phyloP scores from a whole-genome alignment of 2,113 vertebrate genomes.

The Tragelaphus strepsiceros region DNA sequence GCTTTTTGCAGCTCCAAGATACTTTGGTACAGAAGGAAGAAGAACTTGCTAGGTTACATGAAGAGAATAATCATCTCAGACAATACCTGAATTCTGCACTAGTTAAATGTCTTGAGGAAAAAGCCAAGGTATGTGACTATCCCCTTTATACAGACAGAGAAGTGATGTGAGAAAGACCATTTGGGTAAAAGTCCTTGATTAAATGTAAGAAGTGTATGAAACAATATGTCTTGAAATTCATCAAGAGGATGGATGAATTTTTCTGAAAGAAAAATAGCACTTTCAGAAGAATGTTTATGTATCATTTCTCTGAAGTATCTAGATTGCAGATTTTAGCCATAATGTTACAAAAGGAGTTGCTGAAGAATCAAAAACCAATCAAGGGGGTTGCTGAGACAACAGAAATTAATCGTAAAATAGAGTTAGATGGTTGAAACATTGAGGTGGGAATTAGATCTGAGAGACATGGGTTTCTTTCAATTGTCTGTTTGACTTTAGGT shows the following conservation, averaged over 20 bases:
- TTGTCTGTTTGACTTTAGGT: neutral
- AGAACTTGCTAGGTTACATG: constrained; percentile 91
- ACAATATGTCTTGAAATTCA: neutral
- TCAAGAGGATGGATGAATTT: neutral
- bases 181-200: neutral
- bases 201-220: neutral
- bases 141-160: neutral
- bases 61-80: constrained; percentile 93
- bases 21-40: constrained; percentile 94
- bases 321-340: neutral
- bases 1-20: constrained; percentile 90
- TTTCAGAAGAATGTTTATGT: neutral
- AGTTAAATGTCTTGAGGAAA: constrained; percentile 89
- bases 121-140: constrained; percentile 84
- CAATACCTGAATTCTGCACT: constrained; percentile 91
- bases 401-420: neutral
- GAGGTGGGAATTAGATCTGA: neutral
- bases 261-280: neutral
- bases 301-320: neutral
- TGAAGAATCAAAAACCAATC: neutral
- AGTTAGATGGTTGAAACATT: neutral
- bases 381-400: neutral
- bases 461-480: neutral
- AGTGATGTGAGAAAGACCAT: neutral
- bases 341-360: neutral